phyloP scores from a whole-genome alignment of 2,888 invertebrate species.

The Ephialtes manifestator region DNA sequence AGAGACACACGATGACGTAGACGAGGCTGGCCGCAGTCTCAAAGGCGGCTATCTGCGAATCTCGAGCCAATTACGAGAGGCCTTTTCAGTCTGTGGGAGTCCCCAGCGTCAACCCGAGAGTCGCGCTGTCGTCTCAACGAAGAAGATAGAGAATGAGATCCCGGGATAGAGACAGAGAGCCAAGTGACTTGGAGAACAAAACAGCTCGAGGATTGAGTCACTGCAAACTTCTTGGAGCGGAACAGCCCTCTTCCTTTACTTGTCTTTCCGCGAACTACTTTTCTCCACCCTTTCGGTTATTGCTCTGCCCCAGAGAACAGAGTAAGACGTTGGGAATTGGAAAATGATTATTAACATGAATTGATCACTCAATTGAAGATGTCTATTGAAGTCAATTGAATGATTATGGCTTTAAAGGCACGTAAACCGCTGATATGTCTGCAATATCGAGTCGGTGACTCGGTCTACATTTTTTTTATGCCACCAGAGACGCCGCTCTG shows the following conservation, averaged over 20 bases:
- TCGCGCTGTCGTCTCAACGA: constrained; percentile 5
- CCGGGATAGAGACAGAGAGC: constrained; percentile 5
- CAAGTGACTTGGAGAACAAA: constrained; percentile 12
- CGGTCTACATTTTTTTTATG: constrained; percentile 21
- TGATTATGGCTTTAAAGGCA: not conserved
- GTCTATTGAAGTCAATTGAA: constrained; percentile 1
- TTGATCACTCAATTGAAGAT: constrained; percentile 5
- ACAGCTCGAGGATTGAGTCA: constrained; percentile 49
- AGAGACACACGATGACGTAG: constrained; percentile 53
- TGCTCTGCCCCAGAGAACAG: not conserved
- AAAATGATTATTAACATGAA: not conserved
- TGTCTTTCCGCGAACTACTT: constrained; percentile 39
- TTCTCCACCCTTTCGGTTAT: constrained; percentile 29
- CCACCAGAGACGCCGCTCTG: not conserved
- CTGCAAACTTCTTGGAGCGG: constrained; percentile 33
- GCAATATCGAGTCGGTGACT: constrained; percentile 16
- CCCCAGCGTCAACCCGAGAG: constrained; percentile 13
- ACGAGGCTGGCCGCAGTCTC: constrained; percentile 55
- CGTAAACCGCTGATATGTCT: not conserved
- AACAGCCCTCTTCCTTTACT: constrained; percentile 27
- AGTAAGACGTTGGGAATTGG: not conserved
- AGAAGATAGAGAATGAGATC: constrained; percentile 23
- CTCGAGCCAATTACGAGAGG: constrained; percentile 75
- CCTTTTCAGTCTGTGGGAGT: constrained; percentile 69
- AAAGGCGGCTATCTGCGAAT: constrained; percentile 75